Evolutionary conservation across 2,888 invertebrate species (phyloP).

Genomic region (Bhutanitis thaidina): DNA sequence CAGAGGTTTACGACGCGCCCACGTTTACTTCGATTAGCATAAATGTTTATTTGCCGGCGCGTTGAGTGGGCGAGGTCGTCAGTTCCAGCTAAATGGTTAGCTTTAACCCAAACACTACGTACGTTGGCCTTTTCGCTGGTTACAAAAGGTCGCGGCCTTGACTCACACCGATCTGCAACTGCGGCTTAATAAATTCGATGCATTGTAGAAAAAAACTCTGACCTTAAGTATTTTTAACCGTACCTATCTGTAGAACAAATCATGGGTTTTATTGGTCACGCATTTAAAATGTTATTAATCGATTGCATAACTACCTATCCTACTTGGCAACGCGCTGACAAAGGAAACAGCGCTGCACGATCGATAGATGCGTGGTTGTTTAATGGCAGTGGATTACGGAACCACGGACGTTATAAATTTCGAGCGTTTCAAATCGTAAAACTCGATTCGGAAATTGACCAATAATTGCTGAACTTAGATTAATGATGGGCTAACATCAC

Average conservation of each 20-base stretch:
- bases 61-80: constrained; percentile 41
- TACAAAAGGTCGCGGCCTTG: constrained; percentile 35
- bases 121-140: constrained; percentile 53
- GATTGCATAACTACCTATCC: constrained; percentile 5
- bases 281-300: neutral
- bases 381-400: constrained; percentile 2
- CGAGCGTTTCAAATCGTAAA: constrained; percentile 1
- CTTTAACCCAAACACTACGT: constrained; percentile 35
- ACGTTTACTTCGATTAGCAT: constrained; percentile 8
- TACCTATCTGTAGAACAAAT: no score
- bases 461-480: constrained; percentile 1
- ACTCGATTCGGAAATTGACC: constrained; percentile 4
- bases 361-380: constrained; percentile 10
- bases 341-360: neutral
- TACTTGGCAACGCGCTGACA: constrained; percentile 8
- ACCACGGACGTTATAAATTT: constrained; percentile 6
- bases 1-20: neutral
- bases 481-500: no score
- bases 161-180: constrained; percentile 21
- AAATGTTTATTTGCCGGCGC: constrained; percentile 4
- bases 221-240: no score
- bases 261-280: neutral
- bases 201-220: neutral
- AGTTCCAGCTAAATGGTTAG: constrained; percentile 36
- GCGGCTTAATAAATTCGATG: constrained; percentile 1